Conservation (phyloP, 2,113 vertebrate species). For the Gymnorhina tibicen region DNA sequence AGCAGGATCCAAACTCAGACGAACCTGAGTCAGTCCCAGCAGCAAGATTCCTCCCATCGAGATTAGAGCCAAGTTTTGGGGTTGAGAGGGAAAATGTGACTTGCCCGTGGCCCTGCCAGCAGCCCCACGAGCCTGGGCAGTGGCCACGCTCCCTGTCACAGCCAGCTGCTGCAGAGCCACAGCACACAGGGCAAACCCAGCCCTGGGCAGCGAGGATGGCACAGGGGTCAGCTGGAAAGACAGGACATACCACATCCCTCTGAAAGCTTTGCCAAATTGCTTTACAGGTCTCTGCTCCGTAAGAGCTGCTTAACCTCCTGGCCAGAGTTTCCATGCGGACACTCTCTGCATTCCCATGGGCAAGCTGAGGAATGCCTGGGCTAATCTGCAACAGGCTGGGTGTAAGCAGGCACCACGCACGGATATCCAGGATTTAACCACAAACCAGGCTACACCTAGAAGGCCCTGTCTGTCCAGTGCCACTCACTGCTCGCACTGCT, state of each 20-base stretch:
- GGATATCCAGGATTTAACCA: background rate
- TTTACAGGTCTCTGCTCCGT: background rate
- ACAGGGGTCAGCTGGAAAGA: background rate
- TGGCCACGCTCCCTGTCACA: background rate
- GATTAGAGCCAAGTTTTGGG: background rate
- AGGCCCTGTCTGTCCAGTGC: background rate
- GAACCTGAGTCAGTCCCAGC: background rate
- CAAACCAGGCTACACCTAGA: background rate
- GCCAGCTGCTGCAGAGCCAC: background rate
- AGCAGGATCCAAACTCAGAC: background rate
- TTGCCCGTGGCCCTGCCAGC: rapidly evolving
- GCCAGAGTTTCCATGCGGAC: background rate
- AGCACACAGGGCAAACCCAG: background rate
- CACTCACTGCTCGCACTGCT: background rate
- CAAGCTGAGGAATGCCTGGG: background rate
- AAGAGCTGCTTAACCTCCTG: background rate
- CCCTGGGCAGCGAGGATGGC: background rate
- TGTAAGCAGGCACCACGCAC: rapidly evolving
- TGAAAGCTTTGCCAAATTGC: background rate
- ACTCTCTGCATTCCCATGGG: background rate
- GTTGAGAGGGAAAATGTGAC: background rate
- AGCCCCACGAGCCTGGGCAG: rapidly evolving
- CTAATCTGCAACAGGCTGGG: background rate
- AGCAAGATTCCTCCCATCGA: rapidly evolving
- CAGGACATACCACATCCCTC: background rate